phyloP scores from a whole-genome alignment of 2,888 invertebrate species.

The Drosophila sordidula region DNA sequence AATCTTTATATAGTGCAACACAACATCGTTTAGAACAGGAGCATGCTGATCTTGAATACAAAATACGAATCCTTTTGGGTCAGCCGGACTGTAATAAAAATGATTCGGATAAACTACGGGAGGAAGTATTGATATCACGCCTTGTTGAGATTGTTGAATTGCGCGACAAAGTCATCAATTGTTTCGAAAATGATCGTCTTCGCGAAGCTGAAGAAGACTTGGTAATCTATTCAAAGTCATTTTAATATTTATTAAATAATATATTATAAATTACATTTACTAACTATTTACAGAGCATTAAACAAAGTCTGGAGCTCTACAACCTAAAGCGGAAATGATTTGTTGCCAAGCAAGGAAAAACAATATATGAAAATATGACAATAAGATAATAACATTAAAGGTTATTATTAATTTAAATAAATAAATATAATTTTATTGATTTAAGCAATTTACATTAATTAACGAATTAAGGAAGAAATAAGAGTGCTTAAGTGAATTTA shows the following conservation, averaged over 20 bases:
- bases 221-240: conserved; percentile 57
- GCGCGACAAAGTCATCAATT: conserved; percentile 95
- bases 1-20: too few species aligned
- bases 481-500: too few species aligned
- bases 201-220: conserved; percentile 93
- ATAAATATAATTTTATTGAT: too few species aligned
- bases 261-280: neutral
- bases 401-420: neutral
- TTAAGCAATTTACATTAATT: too few species aligned
- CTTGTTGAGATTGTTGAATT: conserved; percentile 91
- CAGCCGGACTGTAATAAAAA: conserved; percentile 93
- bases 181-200: conserved; percentile 93
- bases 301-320: conserved; percentile 82
- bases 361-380: conserved; percentile 6
- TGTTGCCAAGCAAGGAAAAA: neutral
- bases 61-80: conserved; percentile 94
- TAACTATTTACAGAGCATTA: conserved; percentile 76
- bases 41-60: conserved; percentile 96
- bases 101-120: conserved; percentile 92
- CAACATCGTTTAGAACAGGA: too few species aligned
- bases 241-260: neutral
- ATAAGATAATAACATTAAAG: conserved; percentile 14
- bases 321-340: conserved; percentile 69
- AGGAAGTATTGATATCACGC: conserved; percentile 92
- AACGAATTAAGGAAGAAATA: too few species aligned